Conservation (phyloP, 2,888 invertebrate species). For the Nasonovia ribisnigri region DNA sequence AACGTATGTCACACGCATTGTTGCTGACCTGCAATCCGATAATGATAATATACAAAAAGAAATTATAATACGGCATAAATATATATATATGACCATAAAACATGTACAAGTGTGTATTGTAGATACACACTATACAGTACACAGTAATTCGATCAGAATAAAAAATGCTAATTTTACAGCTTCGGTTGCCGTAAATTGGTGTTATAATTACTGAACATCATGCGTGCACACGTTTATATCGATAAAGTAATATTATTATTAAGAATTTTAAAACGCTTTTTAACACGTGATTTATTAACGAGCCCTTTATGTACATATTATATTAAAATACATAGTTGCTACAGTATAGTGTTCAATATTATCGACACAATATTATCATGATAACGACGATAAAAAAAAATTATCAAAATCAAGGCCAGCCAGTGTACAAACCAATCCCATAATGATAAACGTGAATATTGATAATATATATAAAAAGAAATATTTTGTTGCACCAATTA, state of each 20-base stretch:
- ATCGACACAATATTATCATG: conserved; percentile 8
- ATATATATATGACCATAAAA: not conserved
- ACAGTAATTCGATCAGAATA: not conserved
- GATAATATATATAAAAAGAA: not conserved
- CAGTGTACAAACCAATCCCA: not conserved
- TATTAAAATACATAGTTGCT: not conserved
- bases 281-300: conserved; percentile 1
- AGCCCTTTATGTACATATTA: not conserved
- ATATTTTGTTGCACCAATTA: not conserved
- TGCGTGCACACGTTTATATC: not conserved
- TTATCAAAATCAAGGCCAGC: conserved; percentile 1
- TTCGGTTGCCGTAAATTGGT: not conserved
- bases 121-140: too few relatives aligned
- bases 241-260: not conserved
- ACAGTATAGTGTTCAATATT: not conserved
- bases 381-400: conserved; percentile 9
- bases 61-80: not conserved
- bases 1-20: not conserved
- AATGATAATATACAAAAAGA: not conserved
- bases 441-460: not conserved
- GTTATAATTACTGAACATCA: not conserved
- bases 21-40: not conserved
- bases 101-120: not conserved
- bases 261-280: not conserved
- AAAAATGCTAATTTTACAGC: not conserved